Evolutionary conservation across 2,888 invertebrate species (phyloP).

Genomic region (Drosophila stalkeri): DNA sequence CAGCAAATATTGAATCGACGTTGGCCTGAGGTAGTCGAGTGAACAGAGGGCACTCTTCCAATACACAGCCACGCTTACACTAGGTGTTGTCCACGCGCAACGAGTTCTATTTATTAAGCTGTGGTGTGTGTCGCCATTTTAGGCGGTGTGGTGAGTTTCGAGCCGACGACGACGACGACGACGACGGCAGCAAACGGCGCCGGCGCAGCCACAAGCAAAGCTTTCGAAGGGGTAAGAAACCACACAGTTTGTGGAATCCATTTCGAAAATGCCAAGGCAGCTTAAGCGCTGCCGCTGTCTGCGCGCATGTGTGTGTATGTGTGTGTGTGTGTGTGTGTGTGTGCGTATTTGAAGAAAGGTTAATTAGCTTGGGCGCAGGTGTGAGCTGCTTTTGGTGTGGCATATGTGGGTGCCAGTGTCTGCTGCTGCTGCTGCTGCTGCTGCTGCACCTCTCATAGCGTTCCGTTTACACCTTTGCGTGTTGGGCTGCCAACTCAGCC

Average conservation of each 20-base stretch:
- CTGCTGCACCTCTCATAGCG: conserved; percentile 51
- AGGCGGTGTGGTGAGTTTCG: conserved; percentile 78
- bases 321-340: conserved; percentile 19
- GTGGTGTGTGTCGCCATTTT: conserved; percentile 68
- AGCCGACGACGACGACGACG: conserved; percentile 31
- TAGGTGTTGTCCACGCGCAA: conserved; percentile 85
- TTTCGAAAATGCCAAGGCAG: conserved; percentile 68
- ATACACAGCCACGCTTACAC: conserved; percentile 86
- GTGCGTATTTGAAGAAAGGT: conserved; percentile 65
- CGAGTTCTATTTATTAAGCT: conserved; percentile 86
- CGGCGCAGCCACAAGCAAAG: conserved; percentile 38
- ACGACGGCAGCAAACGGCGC: conserved; percentile 52
- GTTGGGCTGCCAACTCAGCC: conserved; percentile 44
- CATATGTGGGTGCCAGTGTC: conserved; percentile 28
- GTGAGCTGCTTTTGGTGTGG: conserved; percentile 33
- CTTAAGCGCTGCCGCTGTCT: conserved; percentile 21
- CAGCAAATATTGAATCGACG: conserved; percentile 64
- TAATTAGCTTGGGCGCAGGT: conserved; percentile 69
- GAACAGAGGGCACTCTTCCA: conserved; percentile 82
- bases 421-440: conserved; percentile 12
- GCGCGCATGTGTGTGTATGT: conserved; percentile 1
- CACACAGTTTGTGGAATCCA: conserved; percentile 59
- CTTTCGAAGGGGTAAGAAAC: conserved; percentile 62
- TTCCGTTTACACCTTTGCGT: conserved; percentile 16
- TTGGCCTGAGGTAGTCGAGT: conserved; percentile 44